These are phyloP conservation scores for Pecten maximus DNA, from an alignment of 2,888 invertebrate species.

Conservation along the genomic window DNA sequence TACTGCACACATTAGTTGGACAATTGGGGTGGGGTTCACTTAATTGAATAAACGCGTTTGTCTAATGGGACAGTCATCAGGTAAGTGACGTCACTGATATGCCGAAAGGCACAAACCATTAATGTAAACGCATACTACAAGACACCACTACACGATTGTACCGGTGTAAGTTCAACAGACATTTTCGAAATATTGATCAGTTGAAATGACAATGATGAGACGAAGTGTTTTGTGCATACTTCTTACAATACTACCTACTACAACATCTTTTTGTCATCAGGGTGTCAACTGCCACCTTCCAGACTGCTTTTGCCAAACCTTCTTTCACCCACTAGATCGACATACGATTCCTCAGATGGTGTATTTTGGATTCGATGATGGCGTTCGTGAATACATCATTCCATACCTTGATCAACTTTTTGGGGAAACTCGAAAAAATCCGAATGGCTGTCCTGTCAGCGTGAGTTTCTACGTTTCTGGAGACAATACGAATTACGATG, in stretches of 20 bases:
- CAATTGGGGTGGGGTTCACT: no score
- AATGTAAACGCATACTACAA: not conserved
- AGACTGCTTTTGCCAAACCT: constrained; percentile 37
- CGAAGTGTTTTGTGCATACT: not conserved
- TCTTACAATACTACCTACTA: not conserved
- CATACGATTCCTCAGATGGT: constrained; percentile 70
- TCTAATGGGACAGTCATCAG: not conserved
- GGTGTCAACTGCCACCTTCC: constrained; percentile 42
- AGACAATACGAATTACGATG: constrained; percentile 99
- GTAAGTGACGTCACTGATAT: not conserved
- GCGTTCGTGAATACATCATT: constrained; percentile 63
- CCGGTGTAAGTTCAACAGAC: not conserved
- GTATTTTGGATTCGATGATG: constrained; percentile 75
- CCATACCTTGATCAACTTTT: constrained; percentile 58
- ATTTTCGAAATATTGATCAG: not conserved
- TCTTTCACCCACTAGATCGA: constrained; percentile 26
- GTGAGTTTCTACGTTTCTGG: constrained; percentile 99
- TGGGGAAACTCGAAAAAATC: constrained; percentile 83
- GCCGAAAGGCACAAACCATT: not conserved
- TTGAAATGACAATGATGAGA: not conserved
- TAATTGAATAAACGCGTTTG: not conserved
- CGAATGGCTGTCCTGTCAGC: constrained; percentile 88
- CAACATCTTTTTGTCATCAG: not conserved
- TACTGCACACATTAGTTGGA: no score
- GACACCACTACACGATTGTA: not conserved